These are phyloP conservation scores for Allobates femoralis DNA, from an alignment of 2,797 vertebrate species.

Conservation along the genomic window DNA sequence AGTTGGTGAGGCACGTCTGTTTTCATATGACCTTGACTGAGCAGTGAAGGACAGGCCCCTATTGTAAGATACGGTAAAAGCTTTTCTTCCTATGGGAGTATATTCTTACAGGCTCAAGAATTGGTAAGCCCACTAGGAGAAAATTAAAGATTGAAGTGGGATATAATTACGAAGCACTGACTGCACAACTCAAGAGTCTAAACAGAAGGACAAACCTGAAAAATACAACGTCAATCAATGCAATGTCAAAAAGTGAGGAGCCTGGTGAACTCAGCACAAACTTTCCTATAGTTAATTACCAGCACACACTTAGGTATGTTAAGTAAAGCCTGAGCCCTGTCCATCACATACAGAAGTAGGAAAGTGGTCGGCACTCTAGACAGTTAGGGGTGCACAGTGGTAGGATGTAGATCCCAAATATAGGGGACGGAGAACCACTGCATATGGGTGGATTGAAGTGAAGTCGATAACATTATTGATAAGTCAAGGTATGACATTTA, in stretches of 20 bases:
- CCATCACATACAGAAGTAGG: background rate
- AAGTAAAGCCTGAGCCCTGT: background rate
- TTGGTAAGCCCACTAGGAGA: constrained; percentile 4
- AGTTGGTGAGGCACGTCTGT: background rate
- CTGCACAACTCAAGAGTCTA: constrained; percentile 10
- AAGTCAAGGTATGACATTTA: too few species aligned
- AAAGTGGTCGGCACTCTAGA: too few species aligned
- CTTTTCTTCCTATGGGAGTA: constrained; percentile 56
- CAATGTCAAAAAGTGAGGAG: background rate
- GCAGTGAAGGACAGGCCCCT: constrained; percentile 19
- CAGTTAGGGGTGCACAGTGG: too few species aligned
- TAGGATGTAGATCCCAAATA: too few species aligned
- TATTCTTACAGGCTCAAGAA: constrained; percentile 56
- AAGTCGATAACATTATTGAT: too few species aligned
- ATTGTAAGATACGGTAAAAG: constrained; percentile 38
- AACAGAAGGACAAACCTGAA: constrained; percentile 15
- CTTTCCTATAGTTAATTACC: background rate
- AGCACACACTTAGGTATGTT: background rate
- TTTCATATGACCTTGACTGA: constrained; percentile 41
- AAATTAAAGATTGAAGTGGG: constrained; percentile 47
- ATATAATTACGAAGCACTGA: constrained; percentile 36
- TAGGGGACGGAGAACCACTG: too few species aligned
- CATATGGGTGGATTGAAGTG: too few species aligned
- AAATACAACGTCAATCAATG: constrained; percentile 11
- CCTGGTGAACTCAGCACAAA: background rate